A percentile compares a stretch with the other conserved stretches of the same genome.
These are phyloP conservation scores for Leptopilina syphax DNA, from an alignment of 2,888 invertebrate genomes.

Conservation along the genomic window DNA sequence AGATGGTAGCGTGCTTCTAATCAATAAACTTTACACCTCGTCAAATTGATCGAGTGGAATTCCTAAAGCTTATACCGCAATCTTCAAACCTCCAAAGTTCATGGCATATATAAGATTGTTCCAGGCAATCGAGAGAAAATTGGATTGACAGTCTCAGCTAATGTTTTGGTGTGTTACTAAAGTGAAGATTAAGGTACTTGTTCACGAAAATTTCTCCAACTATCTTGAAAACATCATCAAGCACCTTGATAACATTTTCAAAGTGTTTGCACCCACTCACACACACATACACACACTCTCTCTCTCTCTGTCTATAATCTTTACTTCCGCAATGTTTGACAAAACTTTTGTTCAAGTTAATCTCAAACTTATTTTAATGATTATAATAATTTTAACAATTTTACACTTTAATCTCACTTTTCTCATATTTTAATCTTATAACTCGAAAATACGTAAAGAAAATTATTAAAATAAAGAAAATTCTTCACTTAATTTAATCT, in stretches of 20 bases:
- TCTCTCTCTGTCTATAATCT: too few species aligned
- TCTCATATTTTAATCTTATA: too few species aligned
- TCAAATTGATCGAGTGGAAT: conserved; percentile 38
- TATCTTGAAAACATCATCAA: conserved; percentile 11
- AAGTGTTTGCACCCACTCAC: neutral
- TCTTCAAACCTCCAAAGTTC: conserved; percentile 30
- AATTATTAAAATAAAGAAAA: too few species aligned
- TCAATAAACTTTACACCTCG: conserved; percentile 41
- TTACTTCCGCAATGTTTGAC: too few species aligned
- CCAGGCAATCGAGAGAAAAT: conserved; percentile 38
- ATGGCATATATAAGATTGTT: conserved; percentile 15
- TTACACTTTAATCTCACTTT: too few species aligned
- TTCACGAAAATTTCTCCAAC: neutral
- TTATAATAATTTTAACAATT: too few species aligned
- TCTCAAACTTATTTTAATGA: too few species aligned
- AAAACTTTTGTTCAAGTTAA: too few species aligned
- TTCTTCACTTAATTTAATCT: too few species aligned
- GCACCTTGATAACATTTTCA: neutral
- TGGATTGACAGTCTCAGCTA: conserved; percentile 35
- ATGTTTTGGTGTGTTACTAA: conserved; percentile 23
- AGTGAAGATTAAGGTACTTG: neutral
- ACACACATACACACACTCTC: too few species aligned
- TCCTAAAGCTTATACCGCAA: conserved; percentile 37
- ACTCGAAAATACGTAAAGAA: too few species aligned
- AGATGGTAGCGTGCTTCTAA: conserved; percentile 26